Evolutionary conservation across 2,113 vertebrate genomes (phyloP), one percentile per base, ranked within the genome.

Genomic region (Cairina moschata): DNA sequence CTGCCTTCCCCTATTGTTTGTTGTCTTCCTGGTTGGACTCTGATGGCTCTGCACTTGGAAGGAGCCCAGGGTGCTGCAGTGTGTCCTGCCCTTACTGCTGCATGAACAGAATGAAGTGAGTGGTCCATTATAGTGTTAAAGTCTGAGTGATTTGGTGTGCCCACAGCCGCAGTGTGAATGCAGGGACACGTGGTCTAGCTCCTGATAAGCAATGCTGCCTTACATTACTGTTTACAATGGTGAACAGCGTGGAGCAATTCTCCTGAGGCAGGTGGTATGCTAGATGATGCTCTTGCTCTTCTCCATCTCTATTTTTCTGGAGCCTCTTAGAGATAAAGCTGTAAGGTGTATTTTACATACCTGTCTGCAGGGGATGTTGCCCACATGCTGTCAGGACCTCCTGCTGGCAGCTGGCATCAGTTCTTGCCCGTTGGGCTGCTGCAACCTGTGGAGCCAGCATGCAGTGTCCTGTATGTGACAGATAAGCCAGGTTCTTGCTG

Each of bases 41-140:
- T 11, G 16, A 9, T 20, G n/a, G 15, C 23, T 60, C 29, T 20
- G 9, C 26, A 5, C 40, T 8, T 20, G 25, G 74, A 32, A 36
- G 60, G 17, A 67, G 29, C 13, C 31, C 28, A 15, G 8, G 0
- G 38, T 1, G 0, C 31, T 17, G 3, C 2, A 0, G 46, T 2
- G 9, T 8, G 52, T 28, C n/a, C 79, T 79, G 38, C n/a, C 29
- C 21, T 16, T 9, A 23, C 4, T 25, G 18, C 71, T 15, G 28
- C 17, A 6, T 28, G 73, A 36, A 2, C 38, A 25, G 38, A 32
- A 9, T 3, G 14, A 32, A 58, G 22, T 0, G 2, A 40, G 48
- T 3, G 16, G 36, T 36, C 36, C 9, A 0, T 17, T 23, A 9
- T 0, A 5, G 38, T 11, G n/a, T 31, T 29, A 4, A 36, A 65